Evolutionary conservation across 1,140 invertebrate species (phyloP).

Genomic region (Lethrus apterus): DNA sequence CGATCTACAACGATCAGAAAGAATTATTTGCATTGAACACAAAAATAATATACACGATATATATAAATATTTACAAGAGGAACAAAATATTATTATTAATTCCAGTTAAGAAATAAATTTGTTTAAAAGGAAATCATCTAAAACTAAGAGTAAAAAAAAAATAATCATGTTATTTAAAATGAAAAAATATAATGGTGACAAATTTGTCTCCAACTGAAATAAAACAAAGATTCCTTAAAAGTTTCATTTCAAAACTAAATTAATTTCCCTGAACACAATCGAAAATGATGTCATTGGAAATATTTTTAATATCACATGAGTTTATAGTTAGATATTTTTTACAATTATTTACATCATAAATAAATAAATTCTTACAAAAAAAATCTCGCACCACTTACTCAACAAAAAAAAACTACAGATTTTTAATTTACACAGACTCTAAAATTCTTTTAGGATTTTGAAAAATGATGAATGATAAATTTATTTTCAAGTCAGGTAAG

Average conservation of each 20-base stretch:
- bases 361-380: conserved; percentile 1
- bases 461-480: too few species aligned
- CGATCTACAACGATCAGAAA: conserved; percentile 17
- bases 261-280: conserved; percentile 5
- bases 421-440: conserved; percentile 11
- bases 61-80: not conserved
- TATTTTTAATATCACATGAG: conserved; percentile 12
- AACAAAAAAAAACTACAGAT: too few species aligned
- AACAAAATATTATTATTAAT: too few species aligned
- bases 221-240: not conserved
- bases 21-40: conserved; percentile 15
- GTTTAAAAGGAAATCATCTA: conserved; percentile 1
- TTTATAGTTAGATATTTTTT: conserved; percentile 12
- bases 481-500: too few species aligned
- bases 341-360: conserved; percentile 12
- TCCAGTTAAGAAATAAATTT: too few species aligned
- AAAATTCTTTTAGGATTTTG: too few species aligned
- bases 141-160: not conserved
- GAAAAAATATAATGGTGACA: too few species aligned
- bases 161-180: not conserved
- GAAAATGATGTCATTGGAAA: conserved; percentile 10
- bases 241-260: conserved; percentile 2
- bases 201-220: too few species aligned
- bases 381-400: conserved; percentile 2
- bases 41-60: conserved; percentile 11